These are phyloP conservation scores for Lucilia sericata DNA, from an alignment of 1,140 invertebrate species.

Conservation along the genomic window DNA sequence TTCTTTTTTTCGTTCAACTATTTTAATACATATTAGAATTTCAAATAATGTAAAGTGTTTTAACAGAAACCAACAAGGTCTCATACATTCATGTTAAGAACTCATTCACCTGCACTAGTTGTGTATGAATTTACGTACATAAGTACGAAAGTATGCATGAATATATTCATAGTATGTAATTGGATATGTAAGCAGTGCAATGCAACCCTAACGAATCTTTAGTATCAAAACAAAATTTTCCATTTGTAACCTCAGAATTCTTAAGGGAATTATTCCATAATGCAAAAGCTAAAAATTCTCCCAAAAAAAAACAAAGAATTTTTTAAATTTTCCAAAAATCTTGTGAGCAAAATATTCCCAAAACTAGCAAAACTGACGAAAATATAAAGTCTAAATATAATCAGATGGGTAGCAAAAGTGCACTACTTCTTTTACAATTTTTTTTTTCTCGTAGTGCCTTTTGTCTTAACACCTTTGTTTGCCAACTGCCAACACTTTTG, in stretches of 20 bases:
- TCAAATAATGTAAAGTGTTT: constrained; percentile 17
- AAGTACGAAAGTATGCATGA: background rate
- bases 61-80: background rate
- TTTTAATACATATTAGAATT: constrained; percentile 12
- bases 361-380: constrained; percentile 15
- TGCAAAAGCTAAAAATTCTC: constrained; percentile 11
- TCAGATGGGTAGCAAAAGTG: background rate
- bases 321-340: background rate
- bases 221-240: constrained; percentile 8
- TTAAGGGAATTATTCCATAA: background rate
- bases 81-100: background rate
- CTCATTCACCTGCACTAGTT: no score
- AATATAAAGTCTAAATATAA: constrained; percentile 2
- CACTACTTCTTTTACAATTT: background rate
- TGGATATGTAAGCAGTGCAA: background rate
- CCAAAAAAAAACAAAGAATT: background rate
- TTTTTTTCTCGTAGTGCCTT: background rate
- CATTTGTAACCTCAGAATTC: constrained; percentile 13
- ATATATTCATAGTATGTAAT: background rate
- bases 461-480: constrained; percentile 26
- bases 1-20: background rate
- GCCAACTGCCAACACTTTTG: background rate
- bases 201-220: background rate
- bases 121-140: no score
- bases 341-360: background rate